Evolutionary conservation across 2,888 invertebrate species (phyloP).

Genomic region (Lamellibrachia columna): DNA sequence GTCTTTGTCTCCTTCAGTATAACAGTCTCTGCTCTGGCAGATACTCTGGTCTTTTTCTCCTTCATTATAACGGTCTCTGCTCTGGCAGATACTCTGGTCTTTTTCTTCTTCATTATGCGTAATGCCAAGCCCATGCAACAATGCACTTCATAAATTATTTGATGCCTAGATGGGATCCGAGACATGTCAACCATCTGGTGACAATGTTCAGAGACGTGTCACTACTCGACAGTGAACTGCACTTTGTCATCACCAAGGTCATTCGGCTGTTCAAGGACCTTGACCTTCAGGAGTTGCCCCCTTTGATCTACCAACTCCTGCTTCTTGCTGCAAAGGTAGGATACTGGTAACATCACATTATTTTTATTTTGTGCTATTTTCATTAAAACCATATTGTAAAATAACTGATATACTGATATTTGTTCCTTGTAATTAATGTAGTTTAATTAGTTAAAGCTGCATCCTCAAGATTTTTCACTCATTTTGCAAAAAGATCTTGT

Average conservation of each 20-base stretch:
- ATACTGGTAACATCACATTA: background rate
- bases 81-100: no score
- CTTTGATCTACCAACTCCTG: conserved; percentile 64
- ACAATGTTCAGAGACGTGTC: conserved; percentile 62
- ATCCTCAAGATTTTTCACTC: no score
- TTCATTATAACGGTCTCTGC: no score
- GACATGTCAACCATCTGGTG: conserved; percentile 56
- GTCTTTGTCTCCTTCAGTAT: no score
- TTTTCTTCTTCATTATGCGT: no score
- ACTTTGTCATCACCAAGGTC: conserved; percentile 61
- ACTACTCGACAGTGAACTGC: conserved; percentile 58
- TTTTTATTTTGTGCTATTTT: no score
- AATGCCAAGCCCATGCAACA: background rate
- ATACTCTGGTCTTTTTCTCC: conserved; percentile 38
- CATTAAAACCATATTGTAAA: no score
- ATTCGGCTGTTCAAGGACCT: conserved; percentile 57
- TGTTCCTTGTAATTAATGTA: no score
- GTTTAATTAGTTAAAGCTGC: no score
- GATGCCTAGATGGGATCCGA: conserved; percentile 55
- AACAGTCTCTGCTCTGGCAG: conserved; percentile 61
- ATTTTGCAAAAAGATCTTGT: no score
- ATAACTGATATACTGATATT: no score
- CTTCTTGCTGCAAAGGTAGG: conserved; percentile 62
- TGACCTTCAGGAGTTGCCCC: conserved; percentile 62
- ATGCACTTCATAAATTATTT: background rate